A percentile compares a stretch with the other conserved stretches of the same genome.
Conservation (phyloP, 2,797 vertebrate genomes). For the Syndactyla subalaris region DNA sequence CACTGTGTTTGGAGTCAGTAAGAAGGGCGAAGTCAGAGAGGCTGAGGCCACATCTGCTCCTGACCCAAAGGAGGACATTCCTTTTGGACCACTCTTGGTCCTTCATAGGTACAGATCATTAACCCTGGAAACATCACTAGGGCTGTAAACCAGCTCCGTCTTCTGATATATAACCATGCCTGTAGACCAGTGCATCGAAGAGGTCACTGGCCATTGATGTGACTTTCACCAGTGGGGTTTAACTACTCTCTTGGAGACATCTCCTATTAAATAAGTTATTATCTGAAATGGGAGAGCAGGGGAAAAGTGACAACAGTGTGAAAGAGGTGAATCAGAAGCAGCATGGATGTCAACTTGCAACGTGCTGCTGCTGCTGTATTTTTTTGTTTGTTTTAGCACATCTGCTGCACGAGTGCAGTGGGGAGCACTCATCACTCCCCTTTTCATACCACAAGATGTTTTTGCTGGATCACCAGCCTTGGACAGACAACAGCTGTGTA, state of each 20-base stretch:
- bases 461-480: background rate
- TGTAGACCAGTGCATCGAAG: fast-evolving
- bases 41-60: background rate
- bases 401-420: fast-evolving
- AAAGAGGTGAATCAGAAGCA: background rate
- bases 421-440: background rate
- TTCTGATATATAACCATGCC: background rate
- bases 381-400: background rate
- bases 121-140: background rate
- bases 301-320: background rate
- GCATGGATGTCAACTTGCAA: background rate
- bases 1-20: background rate
- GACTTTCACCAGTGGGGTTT: background rate
- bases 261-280: background rate
- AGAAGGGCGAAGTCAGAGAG: background rate
- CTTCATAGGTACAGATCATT: background rate
- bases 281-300: background rate
- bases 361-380: background rate
- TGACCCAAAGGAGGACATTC: background rate
- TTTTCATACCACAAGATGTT: background rate
- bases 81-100: background rate
- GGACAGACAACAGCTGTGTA: background rate
- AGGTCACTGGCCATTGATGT: background rate
- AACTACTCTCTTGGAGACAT: background rate
- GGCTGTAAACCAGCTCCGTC: background rate